These are phyloP conservation scores for Drosophila simulans DNA, from an alignment of 1,140 invertebrate genomes.

Conservation along the genomic window DNA sequence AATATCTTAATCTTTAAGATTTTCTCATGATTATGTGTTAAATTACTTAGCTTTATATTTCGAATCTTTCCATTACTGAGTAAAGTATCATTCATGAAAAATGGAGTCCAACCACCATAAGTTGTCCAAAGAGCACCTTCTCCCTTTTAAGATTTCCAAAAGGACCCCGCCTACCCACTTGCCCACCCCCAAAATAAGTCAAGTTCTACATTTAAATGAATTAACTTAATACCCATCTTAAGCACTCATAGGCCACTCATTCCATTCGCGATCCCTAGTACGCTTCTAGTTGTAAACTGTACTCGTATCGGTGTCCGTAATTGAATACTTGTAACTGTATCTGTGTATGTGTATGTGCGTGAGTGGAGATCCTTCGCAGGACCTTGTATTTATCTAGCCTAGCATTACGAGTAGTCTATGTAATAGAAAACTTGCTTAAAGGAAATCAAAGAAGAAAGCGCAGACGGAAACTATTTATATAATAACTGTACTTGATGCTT, in stretches of 20 bases:
- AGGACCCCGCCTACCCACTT: slow-evolving; percentile 2
- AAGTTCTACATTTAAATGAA: slow-evolving; percentile 45
- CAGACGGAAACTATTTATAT: slow-evolving; percentile 72
- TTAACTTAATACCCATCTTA: slow-evolving; percentile 37
- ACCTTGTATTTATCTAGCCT: slow-evolving; percentile 52
- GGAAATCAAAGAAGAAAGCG: slow-evolving; percentile 67
- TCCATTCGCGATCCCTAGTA: slow-evolving; percentile 53
- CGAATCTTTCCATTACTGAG: not conserved
- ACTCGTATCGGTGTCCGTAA: slow-evolving; percentile 61
- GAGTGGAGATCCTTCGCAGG: slow-evolving; percentile 14
- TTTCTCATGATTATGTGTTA: too few species aligned
- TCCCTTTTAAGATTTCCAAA: not conserved
- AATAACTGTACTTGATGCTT: slow-evolving; percentile 78
- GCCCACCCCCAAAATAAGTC: slow-evolving; percentile 27
- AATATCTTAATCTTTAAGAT: too few species aligned
- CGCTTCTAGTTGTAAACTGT: slow-evolving; percentile 72
- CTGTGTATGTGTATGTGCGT: slow-evolving; percentile 50
- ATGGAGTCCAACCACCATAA: not conserved
- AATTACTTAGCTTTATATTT: too few species aligned
- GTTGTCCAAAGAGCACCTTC: not conserved
- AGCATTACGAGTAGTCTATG: slow-evolving; percentile 55
- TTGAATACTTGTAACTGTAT: slow-evolving; percentile 59
- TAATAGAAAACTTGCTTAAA: slow-evolving; percentile 65
- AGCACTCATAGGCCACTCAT: slow-evolving; percentile 11
- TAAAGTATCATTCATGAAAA: not conserved